These are phyloP conservation scores for Panulirus ornatus DNA, from an alignment of 1,140 invertebrate species.

Conservation along the genomic window DNA sequence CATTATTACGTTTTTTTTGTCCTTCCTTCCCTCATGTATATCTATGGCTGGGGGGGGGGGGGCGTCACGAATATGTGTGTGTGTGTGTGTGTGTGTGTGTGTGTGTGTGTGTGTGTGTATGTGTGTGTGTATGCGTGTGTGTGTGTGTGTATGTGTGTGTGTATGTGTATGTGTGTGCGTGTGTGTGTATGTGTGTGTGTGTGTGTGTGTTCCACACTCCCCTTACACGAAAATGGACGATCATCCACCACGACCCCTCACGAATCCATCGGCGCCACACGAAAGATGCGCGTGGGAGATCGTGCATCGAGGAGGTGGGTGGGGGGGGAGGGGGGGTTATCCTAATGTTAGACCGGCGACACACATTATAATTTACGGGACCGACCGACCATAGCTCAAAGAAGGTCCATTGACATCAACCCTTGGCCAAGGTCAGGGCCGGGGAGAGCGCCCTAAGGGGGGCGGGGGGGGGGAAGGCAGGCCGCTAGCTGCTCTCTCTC, in stretches of 20 bases:
- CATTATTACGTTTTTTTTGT: too few relatives aligned
- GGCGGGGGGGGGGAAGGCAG: not conserved
- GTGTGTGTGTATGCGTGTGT: not conserved
- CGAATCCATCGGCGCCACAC: too few relatives aligned
- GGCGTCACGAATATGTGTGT: not conserved
- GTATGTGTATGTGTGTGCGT: not conserved
- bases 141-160: constrained; percentile 3
- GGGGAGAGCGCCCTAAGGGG: not conserved
- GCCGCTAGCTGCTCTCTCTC: too few relatives aligned
- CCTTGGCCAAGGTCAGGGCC: not conserved
- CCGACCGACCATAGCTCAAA: constrained; percentile 5
- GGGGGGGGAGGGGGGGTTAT: too few relatives aligned
- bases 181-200: not conserved
- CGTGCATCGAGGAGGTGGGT: too few relatives aligned
- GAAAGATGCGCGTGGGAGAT: too few relatives aligned
- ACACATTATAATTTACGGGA: constrained; percentile 14
- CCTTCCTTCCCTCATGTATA: too few relatives aligned
- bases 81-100: not conserved
- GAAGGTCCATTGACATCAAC: constrained; percentile 18
- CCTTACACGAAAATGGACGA: too few relatives aligned
- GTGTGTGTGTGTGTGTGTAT: constrained; percentile 26
- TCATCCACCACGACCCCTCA: too few relatives aligned
- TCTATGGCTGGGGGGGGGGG: too few relatives aligned
- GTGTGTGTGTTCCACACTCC: not conserved
- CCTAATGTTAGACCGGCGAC: not conserved